Base-by-base conservation (phyloP, 1,140 invertebrate species). In the Pectinophora gossypiella region DNA sequence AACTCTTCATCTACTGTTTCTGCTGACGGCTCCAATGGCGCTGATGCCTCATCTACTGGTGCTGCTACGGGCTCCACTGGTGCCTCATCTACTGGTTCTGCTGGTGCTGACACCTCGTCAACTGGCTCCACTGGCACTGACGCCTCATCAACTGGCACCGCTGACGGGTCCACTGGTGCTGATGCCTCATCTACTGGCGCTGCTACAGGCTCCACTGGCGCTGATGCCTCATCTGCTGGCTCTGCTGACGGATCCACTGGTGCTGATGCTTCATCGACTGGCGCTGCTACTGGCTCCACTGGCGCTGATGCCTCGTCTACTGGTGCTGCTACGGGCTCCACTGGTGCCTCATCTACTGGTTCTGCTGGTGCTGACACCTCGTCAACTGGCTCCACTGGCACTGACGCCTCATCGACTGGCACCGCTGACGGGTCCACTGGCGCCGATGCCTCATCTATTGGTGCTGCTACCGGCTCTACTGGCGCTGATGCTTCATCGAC, bases 301-400 rank as follows among this genome's bases (percentile, higher is more conserved):
- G 43, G 7, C 16, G 12, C 32, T 13, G 22, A 23, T 22, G 44
- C 7, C 10, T 13, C 43, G 4, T 10, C 15, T 12, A 12, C 40
- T 32, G 36, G 12, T 10, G 19, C 45, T 23, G 5, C 4, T 5
- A 5, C 43, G 16, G 44, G 22, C 3, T 3, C 47, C n/a, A 23
- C 43, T 44, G 45, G 15, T 7, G 15, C 53, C 13, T 23, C 43
- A 9, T 16, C 21, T 18, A 3, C 23, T 56, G 42, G n/a, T 7
- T 1, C 16, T 5, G 1, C 48, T 23, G 42, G 10, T 15, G 18
- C 51, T 15, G 19, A 32, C 5, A 23, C 19, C 4, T 21, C 52
- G 23, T 13, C 43, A n/a, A 15, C 46, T 51, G 40, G 18, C 6
- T 19, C 51, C 10, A 20, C n/a, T n/a, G n/a, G n/a, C n/a, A n/a